Evolutionary conservation across 2,113 vertebrate species (phyloP), one percentile per base, ranked within the genome.

Genomic region (Siniperca chuatsi): DNA sequence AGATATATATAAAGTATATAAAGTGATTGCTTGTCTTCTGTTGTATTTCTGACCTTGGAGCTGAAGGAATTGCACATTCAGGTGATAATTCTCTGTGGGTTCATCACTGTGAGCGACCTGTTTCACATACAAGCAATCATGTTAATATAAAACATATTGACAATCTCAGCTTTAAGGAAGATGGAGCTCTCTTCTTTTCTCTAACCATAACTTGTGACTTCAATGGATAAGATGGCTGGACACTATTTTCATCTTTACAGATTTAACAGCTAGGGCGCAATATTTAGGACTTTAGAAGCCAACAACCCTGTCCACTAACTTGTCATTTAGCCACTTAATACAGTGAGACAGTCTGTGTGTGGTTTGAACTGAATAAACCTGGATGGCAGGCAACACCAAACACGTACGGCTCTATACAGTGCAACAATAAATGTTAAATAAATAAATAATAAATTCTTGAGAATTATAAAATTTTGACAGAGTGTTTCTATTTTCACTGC

Each of bases 391-490:
- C 33, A 73, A 21, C 20, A 68, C 33, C 16, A 52, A 29, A 64
- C 8, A 62, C 0, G 1, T 6, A 50, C 16, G 0, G 44, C 42
- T 78, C 11, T 55, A 20, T 42, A 23, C 29, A 66, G 29, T 50
- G 37, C 6, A 67, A 62, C 20, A 13, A 73, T 12, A 8, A 29
- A 33, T 57, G 68, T 73, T 68, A 35, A 50, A 83, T 46, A 16
- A 61, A 35, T 80, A 35, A 75, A 61, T 73, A 72, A 25, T 23
- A 69, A 67, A 74, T 37, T 37, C 2, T 37, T 37, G 35, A 37
- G 35, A 37, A 4, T 37, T 37, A 6, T 37, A 4, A 37, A 4
- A 37, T 37, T 37, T 37, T 37, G 35, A 37, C 5, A 6, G 35
- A 37, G 5, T 0, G 35, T 37, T 37, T 37, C 3, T 6, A 37